Evolutionary conservation across 2,888 invertebrate species (phyloP).

Genomic region (Dermolepida albohirtum): DNA sequence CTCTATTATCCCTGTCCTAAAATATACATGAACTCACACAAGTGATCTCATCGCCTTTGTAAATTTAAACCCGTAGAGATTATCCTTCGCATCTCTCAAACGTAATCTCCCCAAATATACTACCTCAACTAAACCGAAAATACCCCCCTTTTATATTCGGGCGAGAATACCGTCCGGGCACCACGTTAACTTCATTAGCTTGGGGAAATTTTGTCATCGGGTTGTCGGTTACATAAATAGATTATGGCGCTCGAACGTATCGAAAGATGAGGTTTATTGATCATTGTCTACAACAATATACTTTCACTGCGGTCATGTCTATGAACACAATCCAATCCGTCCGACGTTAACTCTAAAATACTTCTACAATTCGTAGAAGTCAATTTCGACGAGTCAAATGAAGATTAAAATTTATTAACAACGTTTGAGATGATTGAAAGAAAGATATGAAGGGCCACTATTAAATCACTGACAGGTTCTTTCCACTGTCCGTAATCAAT

Average conservation of each 20-base stretch:
- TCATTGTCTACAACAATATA: constrained; percentile 59
- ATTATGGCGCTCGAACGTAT: constrained; percentile 34
- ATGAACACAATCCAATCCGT: constrained; percentile 45
- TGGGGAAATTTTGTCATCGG: constrained; percentile 35
- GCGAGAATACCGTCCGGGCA: constrained; percentile 6
- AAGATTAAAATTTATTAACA: constrained; percentile 24
- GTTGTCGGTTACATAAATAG: constrained; percentile 33
- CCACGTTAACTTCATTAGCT: constrained; percentile 31
- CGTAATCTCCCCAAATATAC: constrained; percentile 32
- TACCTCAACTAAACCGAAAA: constrained; percentile 21
- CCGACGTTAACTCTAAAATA: background rate
- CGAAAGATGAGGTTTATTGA: constrained; percentile 50
- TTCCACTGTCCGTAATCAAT: constrained; percentile 15
- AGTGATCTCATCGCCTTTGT: constrained; percentile 37
- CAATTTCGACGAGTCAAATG: too few relatives aligned
- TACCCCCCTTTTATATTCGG: constrained; percentile 21
- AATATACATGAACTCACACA: constrained; percentile 33
- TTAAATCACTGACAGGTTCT: constrained; percentile 21
- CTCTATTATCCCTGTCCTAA: constrained; percentile 32
- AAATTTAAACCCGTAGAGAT: constrained; percentile 35
- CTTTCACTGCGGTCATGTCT: constrained; percentile 53
- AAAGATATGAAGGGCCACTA: constrained; percentile 1
- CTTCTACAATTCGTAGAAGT: too few relatives aligned
- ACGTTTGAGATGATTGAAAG: constrained; percentile 16
- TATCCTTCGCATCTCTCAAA: constrained; percentile 32